Evolutionary conservation across 2,797 vertebrate species (phyloP), one percentile per base, ranked within the genome.

Genomic region (Philypnodon macrostomus): DNA sequence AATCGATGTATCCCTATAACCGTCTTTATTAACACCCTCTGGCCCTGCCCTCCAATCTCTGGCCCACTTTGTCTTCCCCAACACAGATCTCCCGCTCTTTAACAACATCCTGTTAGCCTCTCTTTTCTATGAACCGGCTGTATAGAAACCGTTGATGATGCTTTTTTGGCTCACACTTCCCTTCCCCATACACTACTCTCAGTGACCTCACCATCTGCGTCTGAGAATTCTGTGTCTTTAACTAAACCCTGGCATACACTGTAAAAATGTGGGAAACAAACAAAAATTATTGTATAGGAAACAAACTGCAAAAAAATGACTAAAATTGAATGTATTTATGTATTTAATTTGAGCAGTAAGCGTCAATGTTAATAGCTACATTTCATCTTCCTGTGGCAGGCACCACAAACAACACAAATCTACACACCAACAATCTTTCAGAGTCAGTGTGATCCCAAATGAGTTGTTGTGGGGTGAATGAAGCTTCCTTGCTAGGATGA

Each of bases 131-230:
- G 14, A 60, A 54, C 27, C 15, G 2, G 7, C 24, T 27, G 18
- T 21, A 36, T 34, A 33, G 40, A 49, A 67, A 71, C 54, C 41
- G 52, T 40, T 31, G 51, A 59, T 53, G 45, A 59, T 53, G 45
- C 45, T 33, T 29, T 29, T 1, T 2, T 16, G 15, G 35, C 18
- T 19, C 35, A 6, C n/a, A 13, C 2, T 7, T 13, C 14, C 4
- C 18, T 37, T 2, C 33, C 8, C 62, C 53, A 40, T 58, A 10
- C 17, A 52, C 55, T 53, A n/a, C 38, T 68, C 67, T 75, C 47
- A 48, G 26, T 71, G 74, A 77, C 80, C 80, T 47, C 62, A 77
- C 79, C 79, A 84, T 79, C 77, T 87, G 80, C 77, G 76, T 48
- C 58, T 48, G 48, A 59, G 61, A 75, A 62, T 69, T 74, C 47